phyloP scores from a whole-genome alignment of 2,888 invertebrate species.

The Xestia rhomboidea region DNA sequence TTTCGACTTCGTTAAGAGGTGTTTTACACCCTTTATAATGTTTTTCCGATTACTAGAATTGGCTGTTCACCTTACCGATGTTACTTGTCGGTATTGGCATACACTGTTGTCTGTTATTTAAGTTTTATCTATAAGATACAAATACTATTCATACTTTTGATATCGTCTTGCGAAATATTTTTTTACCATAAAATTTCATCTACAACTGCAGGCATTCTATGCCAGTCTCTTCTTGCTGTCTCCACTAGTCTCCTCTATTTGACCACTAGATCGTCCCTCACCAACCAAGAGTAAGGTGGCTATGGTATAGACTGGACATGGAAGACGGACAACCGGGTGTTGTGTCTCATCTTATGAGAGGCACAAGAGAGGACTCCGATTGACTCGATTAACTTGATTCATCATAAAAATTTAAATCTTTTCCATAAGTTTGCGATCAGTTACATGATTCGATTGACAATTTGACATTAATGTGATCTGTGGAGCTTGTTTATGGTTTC shows the following conservation, averaged over 20 bases:
- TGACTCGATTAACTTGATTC: background rate
- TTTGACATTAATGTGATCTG: background rate
- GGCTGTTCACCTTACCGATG: background rate
- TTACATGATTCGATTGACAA: slow-evolving; percentile 8
- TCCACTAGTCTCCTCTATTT: background rate
- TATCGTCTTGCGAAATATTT: background rate
- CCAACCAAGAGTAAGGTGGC: background rate
- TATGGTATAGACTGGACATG: background rate
- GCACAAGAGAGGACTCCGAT: background rate
- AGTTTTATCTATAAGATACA: background rate
- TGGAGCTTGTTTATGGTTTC: background rate
- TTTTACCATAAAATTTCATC: background rate
- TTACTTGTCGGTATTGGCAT: background rate
- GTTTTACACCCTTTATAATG: slow-evolving; percentile 5
- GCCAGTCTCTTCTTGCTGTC: background rate
- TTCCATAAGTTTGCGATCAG: background rate
- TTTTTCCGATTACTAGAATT: slow-evolving; percentile 13
- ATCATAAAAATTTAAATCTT: background rate
- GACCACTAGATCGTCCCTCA: background rate
- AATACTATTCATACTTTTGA: background rate
- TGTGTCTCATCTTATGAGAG: background rate
- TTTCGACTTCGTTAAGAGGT: too few relatives aligned
- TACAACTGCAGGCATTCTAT: background rate
- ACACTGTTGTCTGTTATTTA: slow-evolving; percentile 1
- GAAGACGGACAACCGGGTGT: background rate